Evolutionary conservation across 2,888 invertebrate genomes (phyloP), one percentile per base, ranked within the genome.

Genomic region (Creontiades dilutus): DNA sequence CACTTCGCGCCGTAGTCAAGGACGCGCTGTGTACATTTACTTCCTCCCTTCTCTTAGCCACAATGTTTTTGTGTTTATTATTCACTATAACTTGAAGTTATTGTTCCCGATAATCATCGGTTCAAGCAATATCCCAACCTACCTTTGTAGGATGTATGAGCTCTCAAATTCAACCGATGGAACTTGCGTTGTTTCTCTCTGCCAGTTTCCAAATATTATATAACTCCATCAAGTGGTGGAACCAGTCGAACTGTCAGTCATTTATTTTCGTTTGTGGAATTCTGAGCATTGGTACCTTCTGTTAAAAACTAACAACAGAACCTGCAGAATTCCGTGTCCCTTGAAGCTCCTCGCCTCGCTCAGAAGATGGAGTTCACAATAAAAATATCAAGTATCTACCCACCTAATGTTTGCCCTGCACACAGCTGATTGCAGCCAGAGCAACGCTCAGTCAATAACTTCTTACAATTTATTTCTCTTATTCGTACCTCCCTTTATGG

Each of bases 141-240:
- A 23, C 5, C 23, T 19, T 23, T 68, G 2, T 37, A 7, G 37
- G 37, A 37, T 37, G 37, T 37, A 37, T 37, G 37, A 7, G 37
- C 37, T 37, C 7, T 7, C 37, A 37, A 37, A 37, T 4, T 2
- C 2, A 37, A 37, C 37, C 37, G 37, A 37, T 37, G 7, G 37
- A 37, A 47, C 16, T 80, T 46, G 11, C 28, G 78, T n/a, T 37
- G 27, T 61, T 85, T 28, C 55, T 5, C 13, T 16, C 13, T 61
- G 14, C 46, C 57, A 57, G 14, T 57, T 57, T 57, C 48, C 23
- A 28, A 23, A 19, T 23, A 80, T 88, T 88, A 88, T 80, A 52
- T 88, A 88, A 88, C 88, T 88, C 78, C 48, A 55, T 88, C 88
- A 88, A 88, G 78, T 88, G 78, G 88, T 80, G 27, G 46, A 78